Conservation (phyloP, 2,113 vertebrate genomes). For the Zapornia atra region DNA sequence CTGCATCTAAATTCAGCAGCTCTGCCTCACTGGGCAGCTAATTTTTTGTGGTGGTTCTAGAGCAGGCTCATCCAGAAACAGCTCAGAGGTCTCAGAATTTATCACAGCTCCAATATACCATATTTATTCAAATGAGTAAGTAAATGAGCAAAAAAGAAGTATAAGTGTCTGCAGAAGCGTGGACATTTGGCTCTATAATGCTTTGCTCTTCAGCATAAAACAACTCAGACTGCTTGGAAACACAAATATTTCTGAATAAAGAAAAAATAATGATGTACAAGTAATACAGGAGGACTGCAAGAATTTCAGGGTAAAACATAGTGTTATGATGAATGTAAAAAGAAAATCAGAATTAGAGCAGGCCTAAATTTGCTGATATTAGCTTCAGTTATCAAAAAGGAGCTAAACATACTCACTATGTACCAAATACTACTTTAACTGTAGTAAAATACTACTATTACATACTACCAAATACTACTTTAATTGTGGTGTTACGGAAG, state of each 20-base stretch:
- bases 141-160: neutral
- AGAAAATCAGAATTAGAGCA: neutral
- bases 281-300: neutral
- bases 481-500: neutral
- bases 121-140: neutral
- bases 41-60: neutral
- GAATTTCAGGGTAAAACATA: neutral
- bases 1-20: neutral
- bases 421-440: neutral
- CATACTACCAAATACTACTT: neutral
- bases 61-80: neutral
- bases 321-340: fast-evolving
- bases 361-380: neutral
- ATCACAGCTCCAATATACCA: neutral
- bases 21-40: neutral
- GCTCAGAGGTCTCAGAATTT: neutral
- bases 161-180: neutral
- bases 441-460: too few species aligned
- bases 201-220: neutral
- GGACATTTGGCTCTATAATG: neutral
- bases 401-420: neutral
- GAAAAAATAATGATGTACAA: neutral
- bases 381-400: neutral
- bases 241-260: neutral
- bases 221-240: neutral